These are phyloP conservation scores for Echinarachnius parma DNA, from an alignment of 53 echinoderm and acorn worm species.

Conservation along the genomic window DNA sequence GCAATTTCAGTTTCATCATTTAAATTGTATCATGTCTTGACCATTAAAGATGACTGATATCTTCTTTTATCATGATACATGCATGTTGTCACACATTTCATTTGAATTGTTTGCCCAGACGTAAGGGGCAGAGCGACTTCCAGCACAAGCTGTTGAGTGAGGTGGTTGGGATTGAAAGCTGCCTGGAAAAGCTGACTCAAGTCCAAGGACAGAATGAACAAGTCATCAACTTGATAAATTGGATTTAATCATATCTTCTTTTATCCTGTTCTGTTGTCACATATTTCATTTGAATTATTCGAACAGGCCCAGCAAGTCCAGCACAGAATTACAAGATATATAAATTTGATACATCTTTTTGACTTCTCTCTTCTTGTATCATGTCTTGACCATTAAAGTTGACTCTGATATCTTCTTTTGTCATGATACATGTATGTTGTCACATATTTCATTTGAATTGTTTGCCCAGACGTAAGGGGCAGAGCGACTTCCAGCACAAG, in stretches of 20 bases:
- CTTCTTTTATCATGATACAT: not conserved
- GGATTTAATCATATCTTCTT: too few relatives aligned
- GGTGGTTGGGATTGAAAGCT: constrained; percentile 46
- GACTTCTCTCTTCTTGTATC: too few relatives aligned
- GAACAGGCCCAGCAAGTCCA: too few relatives aligned
- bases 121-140: constrained; percentile 49
- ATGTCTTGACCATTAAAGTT: too few relatives aligned
- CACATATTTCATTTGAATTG: not conserved
- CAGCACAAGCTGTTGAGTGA: constrained; percentile 42
- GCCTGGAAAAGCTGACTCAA: constrained; percentile 26
- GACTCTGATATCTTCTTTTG: not conserved
- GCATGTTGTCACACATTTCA: not conserved
- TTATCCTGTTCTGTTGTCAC: too few relatives aligned
- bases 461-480: constrained; percentile 34
- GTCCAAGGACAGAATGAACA: constrained; percentile 32
- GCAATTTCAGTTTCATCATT: too few relatives aligned
- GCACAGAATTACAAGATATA: too few relatives aligned
- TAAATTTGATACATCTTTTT: too few relatives aligned
- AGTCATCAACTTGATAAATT: too few relatives aligned
- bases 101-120: too few relatives aligned
- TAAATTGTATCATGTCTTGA: too few relatives aligned
- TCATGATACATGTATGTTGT: not conserved
- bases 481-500: constrained; percentile 49
- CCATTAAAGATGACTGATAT: not conserved
- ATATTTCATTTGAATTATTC: too few relatives aligned